These are phyloP conservation scores for Prorops nasuta DNA, from an alignment of 1,140 invertebrate species.

Conservation along the genomic window DNA sequence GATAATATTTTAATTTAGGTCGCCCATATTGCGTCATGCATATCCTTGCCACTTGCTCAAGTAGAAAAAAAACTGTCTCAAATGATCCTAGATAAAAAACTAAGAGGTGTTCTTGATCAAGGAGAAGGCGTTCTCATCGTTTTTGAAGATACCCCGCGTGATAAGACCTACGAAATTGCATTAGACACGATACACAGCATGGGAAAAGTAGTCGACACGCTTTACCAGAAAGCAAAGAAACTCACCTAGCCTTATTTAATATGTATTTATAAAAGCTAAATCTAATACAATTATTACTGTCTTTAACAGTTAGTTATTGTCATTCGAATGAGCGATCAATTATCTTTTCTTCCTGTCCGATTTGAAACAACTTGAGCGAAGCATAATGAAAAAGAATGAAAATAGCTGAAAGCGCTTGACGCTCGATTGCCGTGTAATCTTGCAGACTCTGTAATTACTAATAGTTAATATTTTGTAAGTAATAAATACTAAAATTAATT, in stretches of 20 bases:
- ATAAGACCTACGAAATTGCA: slow-evolving; percentile 96
- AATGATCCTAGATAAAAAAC: slow-evolving; percentile 99
- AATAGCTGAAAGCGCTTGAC: too few species aligned
- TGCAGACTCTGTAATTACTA: slow-evolving; percentile 16
- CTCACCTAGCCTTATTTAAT: slow-evolving; percentile 74
- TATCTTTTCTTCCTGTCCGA: slow-evolving; percentile 23
- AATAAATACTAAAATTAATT: slow-evolving; percentile 8
- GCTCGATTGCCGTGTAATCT: background rate
- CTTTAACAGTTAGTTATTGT: slow-evolving; percentile 39
- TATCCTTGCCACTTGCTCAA: slow-evolving; percentile 83
- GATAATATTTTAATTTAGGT: slow-evolving; percentile 56
- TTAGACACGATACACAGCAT: slow-evolving; percentile 97
- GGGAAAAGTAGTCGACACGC: slow-evolving; percentile 97
- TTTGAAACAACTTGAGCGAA: too few species aligned
- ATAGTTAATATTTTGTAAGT: slow-evolving; percentile 14
- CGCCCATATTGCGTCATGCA: slow-evolving; percentile 78
- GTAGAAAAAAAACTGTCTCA: slow-evolving; percentile 99
- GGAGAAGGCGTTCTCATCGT: slow-evolving; percentile 96
- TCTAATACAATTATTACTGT: slow-evolving; percentile 45
- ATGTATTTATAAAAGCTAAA: slow-evolving; percentile 41
- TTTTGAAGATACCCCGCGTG: slow-evolving; percentile 91
- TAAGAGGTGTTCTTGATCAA: slow-evolving; percentile 96
- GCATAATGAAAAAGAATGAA: too few species aligned
- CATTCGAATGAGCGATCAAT: slow-evolving; percentile 35
- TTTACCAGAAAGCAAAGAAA: slow-evolving; percentile 98